Percentiles rank a stretch among this genome's conserved stretches.
Conservation (phyloP, 2,888 invertebrate genomes). For the Dasypolia templi region DNA sequence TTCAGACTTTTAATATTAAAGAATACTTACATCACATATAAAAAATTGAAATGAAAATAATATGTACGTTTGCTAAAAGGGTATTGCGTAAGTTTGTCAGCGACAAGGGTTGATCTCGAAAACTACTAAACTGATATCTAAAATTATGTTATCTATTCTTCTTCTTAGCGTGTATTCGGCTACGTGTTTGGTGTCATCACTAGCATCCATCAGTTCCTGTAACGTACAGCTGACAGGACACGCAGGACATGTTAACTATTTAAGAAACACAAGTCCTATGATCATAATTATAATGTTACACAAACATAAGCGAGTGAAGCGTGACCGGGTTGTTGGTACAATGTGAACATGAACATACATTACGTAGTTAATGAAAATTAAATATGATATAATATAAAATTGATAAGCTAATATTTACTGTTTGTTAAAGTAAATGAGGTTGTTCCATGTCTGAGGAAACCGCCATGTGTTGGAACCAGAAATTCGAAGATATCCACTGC, state of each 20-base stretch:
- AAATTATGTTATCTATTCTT: no score
- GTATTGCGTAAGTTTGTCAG: not conserved
- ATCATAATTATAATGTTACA: not conserved
- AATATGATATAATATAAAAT: not conserved
- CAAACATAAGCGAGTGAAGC: not conserved
- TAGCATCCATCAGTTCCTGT: no score
- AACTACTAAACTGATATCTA: not conserved
- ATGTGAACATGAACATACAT: conserved; percentile 8
- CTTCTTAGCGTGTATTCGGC: no score
- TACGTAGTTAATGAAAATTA: not conserved
- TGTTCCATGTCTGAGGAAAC: not conserved
- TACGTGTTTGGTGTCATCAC: no score
- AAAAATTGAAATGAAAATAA: not conserved
- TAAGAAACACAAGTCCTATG: conserved; percentile 1
- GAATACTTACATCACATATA: not conserved
- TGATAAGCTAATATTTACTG: conserved; percentile 12
- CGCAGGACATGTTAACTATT: no score
- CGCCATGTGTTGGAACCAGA: not conserved
- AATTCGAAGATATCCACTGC: not conserved
- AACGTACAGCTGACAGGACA: no score
- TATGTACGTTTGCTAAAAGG: not conserved
- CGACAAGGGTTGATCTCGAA: not conserved
- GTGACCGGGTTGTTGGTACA: not conserved
- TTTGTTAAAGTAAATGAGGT: conserved; percentile 16
- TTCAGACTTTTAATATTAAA: not conserved